phyloP scores from a whole-genome alignment of 2,113 vertebrate species.

The Albula goreensis region DNA sequence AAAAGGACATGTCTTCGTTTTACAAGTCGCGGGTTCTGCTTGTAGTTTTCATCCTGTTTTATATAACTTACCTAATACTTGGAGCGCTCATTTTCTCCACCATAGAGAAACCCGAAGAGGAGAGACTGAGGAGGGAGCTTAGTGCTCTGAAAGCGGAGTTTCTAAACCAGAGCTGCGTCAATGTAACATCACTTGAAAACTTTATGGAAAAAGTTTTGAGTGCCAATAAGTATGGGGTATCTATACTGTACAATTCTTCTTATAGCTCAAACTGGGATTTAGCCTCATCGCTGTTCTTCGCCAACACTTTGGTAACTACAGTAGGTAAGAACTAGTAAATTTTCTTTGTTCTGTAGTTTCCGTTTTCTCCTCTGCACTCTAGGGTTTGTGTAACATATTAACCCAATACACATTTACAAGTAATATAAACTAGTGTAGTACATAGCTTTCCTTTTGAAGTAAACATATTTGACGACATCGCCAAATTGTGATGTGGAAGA shows the following conservation, averaged over 20 bases:
- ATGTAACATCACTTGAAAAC: constrained; percentile 67
- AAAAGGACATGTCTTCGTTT: constrained; percentile 50
- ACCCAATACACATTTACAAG: background rate
- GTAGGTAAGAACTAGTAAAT: constrained; percentile 73
- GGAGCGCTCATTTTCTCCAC: constrained; percentile 81
- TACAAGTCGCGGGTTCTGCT: constrained; percentile 64
- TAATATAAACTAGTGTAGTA: too few species aligned
- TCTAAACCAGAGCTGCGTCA: constrained; percentile 76
- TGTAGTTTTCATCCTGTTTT: constrained; percentile 60
- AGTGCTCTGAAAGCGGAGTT: constrained; percentile 68
- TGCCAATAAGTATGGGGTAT: constrained; percentile 79
- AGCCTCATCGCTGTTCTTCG: constrained; percentile 83
- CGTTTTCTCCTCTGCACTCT: background rate
- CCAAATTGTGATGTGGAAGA: too few species aligned
- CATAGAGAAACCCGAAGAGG: constrained; percentile 82
- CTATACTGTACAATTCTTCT: constrained; percentile 67
- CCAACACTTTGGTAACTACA: constrained; percentile 87
- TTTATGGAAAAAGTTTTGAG: constrained; percentile 72
- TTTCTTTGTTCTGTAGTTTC: background rate
- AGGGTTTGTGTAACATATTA: background rate
- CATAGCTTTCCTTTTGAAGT: too few species aligned
- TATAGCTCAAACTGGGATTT: constrained; percentile 74
- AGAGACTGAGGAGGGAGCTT: constrained; percentile 69
- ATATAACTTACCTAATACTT: constrained; percentile 76
- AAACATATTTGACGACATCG: too few species aligned